Percentiles rank a stretch among this genome's conserved stretches.
phyloP scores from a whole-genome alignment of 2,888 invertebrate genomes.

The Ypsolopha scabrella region DNA sequence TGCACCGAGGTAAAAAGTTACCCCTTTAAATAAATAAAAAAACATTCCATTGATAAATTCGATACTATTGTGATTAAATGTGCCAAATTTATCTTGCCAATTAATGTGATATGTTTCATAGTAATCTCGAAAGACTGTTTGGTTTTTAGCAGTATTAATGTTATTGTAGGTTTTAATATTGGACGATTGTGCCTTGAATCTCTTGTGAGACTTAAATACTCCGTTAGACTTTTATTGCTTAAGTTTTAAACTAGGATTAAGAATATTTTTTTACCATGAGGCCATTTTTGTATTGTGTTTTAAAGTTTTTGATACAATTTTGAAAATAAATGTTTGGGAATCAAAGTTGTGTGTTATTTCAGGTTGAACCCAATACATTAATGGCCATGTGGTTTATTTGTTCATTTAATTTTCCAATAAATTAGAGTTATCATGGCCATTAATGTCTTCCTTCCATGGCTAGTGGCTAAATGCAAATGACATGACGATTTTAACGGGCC shows the following conservation, averaged over 20 bases:
- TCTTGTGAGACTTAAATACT: constrained; percentile 14
- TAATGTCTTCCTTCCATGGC: constrained; percentile 26
- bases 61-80: no score
- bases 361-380: constrained; percentile 39
- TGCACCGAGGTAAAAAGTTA: not conserved
- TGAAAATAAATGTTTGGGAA: constrained; percentile 17
- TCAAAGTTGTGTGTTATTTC: constrained; percentile 45
- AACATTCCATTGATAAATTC: not conserved
- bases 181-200: constrained; percentile 7
- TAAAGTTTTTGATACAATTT: constrained; percentile 40
- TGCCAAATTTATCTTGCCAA: not conserved
- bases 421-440: constrained; percentile 41
- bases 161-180: constrained; percentile 6
- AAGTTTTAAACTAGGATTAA: not conserved
- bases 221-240: constrained; percentile 2
- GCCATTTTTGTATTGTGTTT: constrained; percentile 61
- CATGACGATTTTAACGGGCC: no score
- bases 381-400: constrained; percentile 54
- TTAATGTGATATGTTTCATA: not conserved
- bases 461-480: no score
- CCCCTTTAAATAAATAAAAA: not conserved
- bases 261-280: constrained; percentile 43
- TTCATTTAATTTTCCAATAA: constrained; percentile 12
- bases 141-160: constrained; percentile 24
- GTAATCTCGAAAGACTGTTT: constrained; percentile 2